These are phyloP conservation scores for Boulengerochromis microlepis DNA, from an alignment of 2,113 vertebrate genomes.

Conservation along the genomic window DNA sequence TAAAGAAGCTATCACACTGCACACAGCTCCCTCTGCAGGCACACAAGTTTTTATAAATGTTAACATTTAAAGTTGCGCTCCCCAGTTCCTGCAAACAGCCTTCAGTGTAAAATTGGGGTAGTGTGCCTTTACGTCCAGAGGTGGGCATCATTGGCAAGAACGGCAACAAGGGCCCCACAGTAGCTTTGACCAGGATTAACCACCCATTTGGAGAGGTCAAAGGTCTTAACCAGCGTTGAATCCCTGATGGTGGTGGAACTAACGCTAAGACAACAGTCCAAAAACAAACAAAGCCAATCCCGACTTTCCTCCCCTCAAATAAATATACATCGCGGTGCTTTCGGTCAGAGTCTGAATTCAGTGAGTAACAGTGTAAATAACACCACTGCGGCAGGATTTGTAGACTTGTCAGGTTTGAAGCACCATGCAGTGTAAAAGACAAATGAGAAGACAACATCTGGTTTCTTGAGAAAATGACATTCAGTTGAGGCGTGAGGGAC, in stretches of 20 bases:
- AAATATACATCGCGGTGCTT: constrained; percentile 48
- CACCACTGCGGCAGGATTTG: neutral
- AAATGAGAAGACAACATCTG: neutral
- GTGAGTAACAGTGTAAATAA: constrained; percentile 37
- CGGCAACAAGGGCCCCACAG: constrained; percentile 16
- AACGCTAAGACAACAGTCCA: constrained; percentile 55
- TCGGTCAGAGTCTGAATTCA: constrained; percentile 7
- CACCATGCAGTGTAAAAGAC: neutral
- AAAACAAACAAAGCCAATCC: constrained; percentile 54
- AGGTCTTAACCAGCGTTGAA: constrained; percentile 54
- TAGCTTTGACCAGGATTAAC: constrained; percentile 50
- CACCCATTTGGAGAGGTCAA: constrained; percentile 59
- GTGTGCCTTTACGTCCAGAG: constrained; percentile 11
- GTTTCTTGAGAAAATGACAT: neutral
- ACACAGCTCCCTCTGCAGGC: neutral
- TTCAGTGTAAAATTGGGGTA: neutral
- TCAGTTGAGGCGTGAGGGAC: constrained; percentile 37
- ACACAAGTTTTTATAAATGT: neutral
- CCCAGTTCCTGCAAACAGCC: neutral
- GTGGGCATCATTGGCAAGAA: constrained; percentile 3
- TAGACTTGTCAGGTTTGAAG: neutral
- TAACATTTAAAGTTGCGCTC: neutral
- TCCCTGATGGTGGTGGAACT: constrained; percentile 46
- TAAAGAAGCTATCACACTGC: neutral
- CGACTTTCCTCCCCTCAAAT: constrained; percentile 41